phyloP scores from a whole-genome alignment of 2,888 invertebrate genomes.

The Lycocerus yunnanus region DNA sequence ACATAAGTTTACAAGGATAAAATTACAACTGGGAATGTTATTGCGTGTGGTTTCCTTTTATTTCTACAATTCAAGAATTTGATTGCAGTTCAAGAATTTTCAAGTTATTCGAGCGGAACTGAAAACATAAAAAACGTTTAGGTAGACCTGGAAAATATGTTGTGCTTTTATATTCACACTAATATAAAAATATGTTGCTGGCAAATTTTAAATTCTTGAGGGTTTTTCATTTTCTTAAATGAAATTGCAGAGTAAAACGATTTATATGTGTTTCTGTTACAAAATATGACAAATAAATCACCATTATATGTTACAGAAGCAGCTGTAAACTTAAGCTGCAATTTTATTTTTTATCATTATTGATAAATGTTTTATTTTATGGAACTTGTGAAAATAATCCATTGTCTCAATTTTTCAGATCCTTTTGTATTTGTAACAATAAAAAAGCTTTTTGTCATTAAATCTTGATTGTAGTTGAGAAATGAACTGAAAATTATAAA shows the following conservation, averaged over 20 bases:
- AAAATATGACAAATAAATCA: not conserved
- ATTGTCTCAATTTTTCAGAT: not conserved
- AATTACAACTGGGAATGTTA: not conserved
- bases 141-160: not conserved
- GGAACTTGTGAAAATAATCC: not conserved
- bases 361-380: not conserved
- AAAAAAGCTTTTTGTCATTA: not conserved
- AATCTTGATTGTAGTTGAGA: not conserved
- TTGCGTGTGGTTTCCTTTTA: not conserved
- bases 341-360: not conserved
- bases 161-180: not conserved
- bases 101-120: not conserved
- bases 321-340: not conserved
- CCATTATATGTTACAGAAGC: not conserved
- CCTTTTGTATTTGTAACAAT: not conserved
- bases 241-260: not conserved
- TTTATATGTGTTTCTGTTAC: not conserved
- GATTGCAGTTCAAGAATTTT: not conserved
- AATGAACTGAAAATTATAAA: not conserved
- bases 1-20: not conserved
- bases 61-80: not conserved
- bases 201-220: not conserved
- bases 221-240: not conserved
- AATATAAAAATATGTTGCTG: not conserved
- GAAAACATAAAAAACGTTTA: not conserved